Evolutionary conservation across 2,113 vertebrate species (phyloP).

Genomic region (Dromaius novaehollandiae): DNA sequence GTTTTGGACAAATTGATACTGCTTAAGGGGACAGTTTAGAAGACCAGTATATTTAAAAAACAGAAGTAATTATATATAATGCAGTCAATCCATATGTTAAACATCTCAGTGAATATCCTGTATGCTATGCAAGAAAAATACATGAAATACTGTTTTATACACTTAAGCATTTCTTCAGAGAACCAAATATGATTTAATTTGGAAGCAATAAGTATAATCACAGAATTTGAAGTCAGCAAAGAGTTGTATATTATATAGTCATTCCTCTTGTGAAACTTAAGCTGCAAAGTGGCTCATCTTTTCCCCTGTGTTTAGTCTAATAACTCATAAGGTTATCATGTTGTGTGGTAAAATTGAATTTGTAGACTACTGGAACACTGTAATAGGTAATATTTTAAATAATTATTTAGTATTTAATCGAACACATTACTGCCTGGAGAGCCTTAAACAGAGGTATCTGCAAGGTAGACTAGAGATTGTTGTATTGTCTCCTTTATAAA

Average conservation of each 20-base stretch:
- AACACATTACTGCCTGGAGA: background rate
- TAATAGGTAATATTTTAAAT: background rate
- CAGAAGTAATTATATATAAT: background rate
- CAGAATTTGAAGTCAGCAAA: background rate
- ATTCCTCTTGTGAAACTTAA: background rate
- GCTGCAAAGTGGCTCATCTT: background rate
- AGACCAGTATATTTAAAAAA: background rate
- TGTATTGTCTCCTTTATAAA: background rate
- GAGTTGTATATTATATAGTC: accelerated
- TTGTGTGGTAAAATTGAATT: background rate
- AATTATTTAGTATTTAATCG: background rate
- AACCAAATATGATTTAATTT: background rate
- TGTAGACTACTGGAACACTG: background rate
- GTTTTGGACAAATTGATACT: background rate
- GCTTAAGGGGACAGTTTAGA: background rate
- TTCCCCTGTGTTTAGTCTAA: background rate
- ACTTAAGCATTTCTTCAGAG: background rate
- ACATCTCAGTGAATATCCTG: background rate
- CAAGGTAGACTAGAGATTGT: background rate
- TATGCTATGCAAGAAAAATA: background rate
- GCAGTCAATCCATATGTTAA: background rate
- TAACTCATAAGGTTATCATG: background rate
- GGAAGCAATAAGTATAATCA: background rate
- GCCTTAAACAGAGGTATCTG: background rate
- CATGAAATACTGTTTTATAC: background rate